These are phyloP conservation scores for Carettochelys insculpta DNA, from an alignment of 2,113 vertebrate species.

Conservation along the genomic window DNA sequence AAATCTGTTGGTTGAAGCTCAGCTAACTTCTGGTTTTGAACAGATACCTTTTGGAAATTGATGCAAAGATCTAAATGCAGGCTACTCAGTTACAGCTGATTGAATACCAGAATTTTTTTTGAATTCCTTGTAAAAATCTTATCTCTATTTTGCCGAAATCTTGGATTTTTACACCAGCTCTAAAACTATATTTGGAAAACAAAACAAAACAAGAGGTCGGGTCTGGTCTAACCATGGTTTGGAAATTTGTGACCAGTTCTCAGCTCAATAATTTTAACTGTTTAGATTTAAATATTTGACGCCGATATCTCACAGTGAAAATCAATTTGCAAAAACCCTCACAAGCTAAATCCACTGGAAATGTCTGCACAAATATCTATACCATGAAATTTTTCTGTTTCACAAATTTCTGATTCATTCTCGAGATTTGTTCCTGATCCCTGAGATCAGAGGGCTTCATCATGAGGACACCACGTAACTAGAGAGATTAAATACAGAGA, in stretches of 20 bases:
- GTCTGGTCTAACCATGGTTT: not conserved
- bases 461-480: not conserved
- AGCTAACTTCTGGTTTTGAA: not conserved
- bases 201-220: not conserved
- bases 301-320: not conserved
- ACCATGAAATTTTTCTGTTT: not conserved
- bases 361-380: not conserved
- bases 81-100: not conserved
- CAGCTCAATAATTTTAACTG: not conserved
- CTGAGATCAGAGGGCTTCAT: not conserved
- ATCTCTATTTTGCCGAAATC: not conserved
- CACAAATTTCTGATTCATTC: not conserved
- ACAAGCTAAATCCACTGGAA: not conserved
- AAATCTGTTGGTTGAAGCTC: not conserved
- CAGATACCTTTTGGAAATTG: not conserved
- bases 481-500: too few species aligned
- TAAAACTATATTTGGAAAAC: not conserved
- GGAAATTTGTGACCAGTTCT: not conserved
- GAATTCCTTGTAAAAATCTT: not conserved
- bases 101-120: not conserved
- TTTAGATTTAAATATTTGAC: not conserved
- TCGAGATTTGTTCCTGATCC: not conserved
- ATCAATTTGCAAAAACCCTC: not conserved
- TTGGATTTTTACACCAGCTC: not conserved
- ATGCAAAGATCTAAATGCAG: not conserved